A percentile compares a stretch with the other conserved stretches of the same genome.
phyloP scores from a whole-genome alignment of 2,113 vertebrate species.

The Vulpes lagopus region DNA sequence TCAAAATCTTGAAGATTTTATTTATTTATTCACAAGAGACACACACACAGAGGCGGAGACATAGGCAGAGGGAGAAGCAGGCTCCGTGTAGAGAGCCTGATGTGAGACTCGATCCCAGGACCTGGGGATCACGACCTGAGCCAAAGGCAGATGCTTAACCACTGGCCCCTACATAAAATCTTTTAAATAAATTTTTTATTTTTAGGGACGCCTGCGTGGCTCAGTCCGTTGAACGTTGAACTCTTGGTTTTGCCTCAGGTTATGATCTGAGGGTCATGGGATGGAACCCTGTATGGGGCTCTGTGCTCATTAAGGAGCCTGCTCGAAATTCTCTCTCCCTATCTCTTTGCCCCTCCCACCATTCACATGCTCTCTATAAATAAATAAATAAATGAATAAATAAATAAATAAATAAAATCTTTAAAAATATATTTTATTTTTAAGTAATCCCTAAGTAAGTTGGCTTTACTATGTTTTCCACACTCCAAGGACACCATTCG shows the following conservation, averaged over 20 bases:
- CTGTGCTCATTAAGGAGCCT: not conserved
- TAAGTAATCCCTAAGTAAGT: not conserved
- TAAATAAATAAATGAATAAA: not conserved
- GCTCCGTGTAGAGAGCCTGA: too few species aligned
- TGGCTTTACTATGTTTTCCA: not conserved
- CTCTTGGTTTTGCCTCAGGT: not conserved
- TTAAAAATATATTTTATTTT: not conserved
- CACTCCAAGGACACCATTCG: not conserved
- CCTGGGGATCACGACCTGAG: too few species aligned
- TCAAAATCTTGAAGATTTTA: too few species aligned
- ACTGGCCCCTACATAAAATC: too few species aligned
- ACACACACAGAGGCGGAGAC: too few species aligned
- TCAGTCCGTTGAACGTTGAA: not conserved
- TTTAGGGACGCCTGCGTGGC: not conserved
- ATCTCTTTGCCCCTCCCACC: not conserved
- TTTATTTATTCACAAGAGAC: too few species aligned
- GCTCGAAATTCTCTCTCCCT: not conserved
- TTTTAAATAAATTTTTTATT: not conserved
- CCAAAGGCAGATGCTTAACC: too few species aligned
- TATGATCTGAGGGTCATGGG: not conserved
- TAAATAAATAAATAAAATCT: not conserved
- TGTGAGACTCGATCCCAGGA: too few species aligned
- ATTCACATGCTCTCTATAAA: not conserved
- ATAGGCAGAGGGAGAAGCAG: too few species aligned
- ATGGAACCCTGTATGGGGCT: not conserved